Evolutionary conservation across 2,888 invertebrate genomes (phyloP), one percentile per base, ranked within the genome.

Genomic region (Idaea biselata): DNA sequence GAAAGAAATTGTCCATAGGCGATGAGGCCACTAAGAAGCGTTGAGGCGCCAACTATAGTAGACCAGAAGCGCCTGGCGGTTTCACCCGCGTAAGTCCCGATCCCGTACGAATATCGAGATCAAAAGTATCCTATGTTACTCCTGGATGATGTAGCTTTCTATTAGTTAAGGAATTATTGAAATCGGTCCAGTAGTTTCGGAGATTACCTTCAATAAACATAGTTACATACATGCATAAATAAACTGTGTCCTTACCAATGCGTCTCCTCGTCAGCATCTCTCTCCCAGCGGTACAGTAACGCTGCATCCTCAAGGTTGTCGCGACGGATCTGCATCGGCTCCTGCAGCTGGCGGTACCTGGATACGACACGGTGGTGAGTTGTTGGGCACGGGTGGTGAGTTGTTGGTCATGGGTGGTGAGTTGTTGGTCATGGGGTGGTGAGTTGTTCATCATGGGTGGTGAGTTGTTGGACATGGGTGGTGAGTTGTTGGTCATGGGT

Each of bases 301-400:
- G 96, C 94, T 0, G 99, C 97, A 70, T 99, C 99, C 79, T 98
- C 97, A 54, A 99, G 91, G 83, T 98, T 97, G 77, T 99, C 99
- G 55, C 97, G 93, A 0, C 98, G 94, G 68, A 97, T 97, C 82
- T 97, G 97, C 84, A 98, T 95, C 0, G 99, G 99, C 82, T 98
- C 98, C 75, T 96, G 96, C 11, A 99, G 91, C 6, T 96, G 95
- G 16, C 95, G 94, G 82, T 97, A 97, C 58, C 96, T 95, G 70
- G 0, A 11, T 44, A 14, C 8, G 44, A 44, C 44, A 44, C 44
- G 44, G 44, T 44, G 44, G 44, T 14, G 44, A 44, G 44, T 44
- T 7, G 14, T 44, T 7, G 44, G 44, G 6, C 44, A 32, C 32
- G 32, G 6, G 32, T 32, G 32, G 11, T 4, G 4, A 44, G 6